A percentile compares a stretch with the other conserved stretches of the same genome.
These are phyloP conservation scores for Motacilla alba DNA, from an alignment of 2,113 vertebrate species.

Conservation along the genomic window DNA sequence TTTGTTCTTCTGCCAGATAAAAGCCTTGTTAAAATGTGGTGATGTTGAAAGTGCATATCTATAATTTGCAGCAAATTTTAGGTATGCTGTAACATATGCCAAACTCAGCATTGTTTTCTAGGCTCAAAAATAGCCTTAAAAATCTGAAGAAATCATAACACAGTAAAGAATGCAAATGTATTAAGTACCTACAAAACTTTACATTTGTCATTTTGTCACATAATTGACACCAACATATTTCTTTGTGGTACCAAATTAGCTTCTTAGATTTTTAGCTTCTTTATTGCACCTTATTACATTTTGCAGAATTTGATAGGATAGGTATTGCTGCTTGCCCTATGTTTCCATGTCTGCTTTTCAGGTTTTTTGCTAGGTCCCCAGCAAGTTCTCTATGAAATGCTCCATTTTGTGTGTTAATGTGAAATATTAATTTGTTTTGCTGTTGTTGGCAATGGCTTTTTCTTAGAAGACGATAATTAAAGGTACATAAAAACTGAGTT, in stretches of 20 bases:
- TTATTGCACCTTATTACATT: not conserved
- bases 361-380: not conserved
- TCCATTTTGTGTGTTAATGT: not conserved
- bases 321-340: not conserved
- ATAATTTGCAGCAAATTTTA: not conserved
- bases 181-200: not conserved
- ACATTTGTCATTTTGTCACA: not conserved
- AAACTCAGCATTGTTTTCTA: not conserved
- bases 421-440: not conserved
- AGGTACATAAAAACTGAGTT: constrained; percentile 9
- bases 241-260: not conserved
- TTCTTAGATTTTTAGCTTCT: not conserved
- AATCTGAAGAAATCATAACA: not conserved
- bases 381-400: not conserved
- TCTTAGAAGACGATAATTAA: constrained; percentile 14
- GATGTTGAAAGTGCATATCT: not conserved
- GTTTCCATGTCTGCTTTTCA: not conserved
- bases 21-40: not conserved
- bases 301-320: not conserved
- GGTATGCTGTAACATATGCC: not conserved
- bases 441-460: not conserved
- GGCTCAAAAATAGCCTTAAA: not conserved
- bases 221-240: not conserved
- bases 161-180: not conserved
- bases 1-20: not conserved